A percentile compares a stretch with the other conserved stretches of the same genome.
These are phyloP conservation scores for Procapra przewalskii DNA, from an alignment of 2,113 vertebrate species.

Conservation along the genomic window DNA sequence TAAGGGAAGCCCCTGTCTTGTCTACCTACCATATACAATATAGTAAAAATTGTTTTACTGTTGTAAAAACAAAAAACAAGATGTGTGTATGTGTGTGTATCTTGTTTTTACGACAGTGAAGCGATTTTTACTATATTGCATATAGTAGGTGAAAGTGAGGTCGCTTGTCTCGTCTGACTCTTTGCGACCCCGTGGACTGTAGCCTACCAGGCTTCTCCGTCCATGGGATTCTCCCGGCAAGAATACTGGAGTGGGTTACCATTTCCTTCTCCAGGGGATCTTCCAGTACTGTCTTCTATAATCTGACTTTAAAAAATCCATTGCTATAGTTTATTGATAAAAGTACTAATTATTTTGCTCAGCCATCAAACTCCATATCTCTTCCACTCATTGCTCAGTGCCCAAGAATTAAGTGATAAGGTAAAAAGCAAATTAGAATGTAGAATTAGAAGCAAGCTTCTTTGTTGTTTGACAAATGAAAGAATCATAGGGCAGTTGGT, in stretches of 20 bases:
- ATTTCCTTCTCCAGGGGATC: no score
- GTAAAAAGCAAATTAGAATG: neutral
- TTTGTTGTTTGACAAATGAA: conserved; percentile 9
- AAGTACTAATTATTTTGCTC: conserved; percentile 21
- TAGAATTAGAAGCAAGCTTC: conserved; percentile 18
- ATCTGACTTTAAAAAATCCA: neutral
- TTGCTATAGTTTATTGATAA: neutral
- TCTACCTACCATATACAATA: neutral
- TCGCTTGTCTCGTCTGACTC: no score
- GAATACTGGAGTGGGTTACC: no score
- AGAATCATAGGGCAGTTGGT: neutral
- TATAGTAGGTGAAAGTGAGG: neutral
- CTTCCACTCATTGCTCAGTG: neutral
- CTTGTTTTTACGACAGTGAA: neutral
- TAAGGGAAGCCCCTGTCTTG: neutral
- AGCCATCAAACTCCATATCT: neutral
- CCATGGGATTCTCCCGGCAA: no score
- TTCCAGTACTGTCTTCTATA: neutral
- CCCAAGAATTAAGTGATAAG: conserved; percentile 18
- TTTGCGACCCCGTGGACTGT: no score
- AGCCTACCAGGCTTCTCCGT: no score
- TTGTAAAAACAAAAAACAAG: neutral
- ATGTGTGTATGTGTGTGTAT: neutral
- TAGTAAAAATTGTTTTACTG: neutral
- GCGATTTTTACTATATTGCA: neutral